These are phyloP conservation scores for Branchinecta lynchi DNA, from an alignment of 1,140 invertebrate species.

Conservation along the genomic window DNA sequence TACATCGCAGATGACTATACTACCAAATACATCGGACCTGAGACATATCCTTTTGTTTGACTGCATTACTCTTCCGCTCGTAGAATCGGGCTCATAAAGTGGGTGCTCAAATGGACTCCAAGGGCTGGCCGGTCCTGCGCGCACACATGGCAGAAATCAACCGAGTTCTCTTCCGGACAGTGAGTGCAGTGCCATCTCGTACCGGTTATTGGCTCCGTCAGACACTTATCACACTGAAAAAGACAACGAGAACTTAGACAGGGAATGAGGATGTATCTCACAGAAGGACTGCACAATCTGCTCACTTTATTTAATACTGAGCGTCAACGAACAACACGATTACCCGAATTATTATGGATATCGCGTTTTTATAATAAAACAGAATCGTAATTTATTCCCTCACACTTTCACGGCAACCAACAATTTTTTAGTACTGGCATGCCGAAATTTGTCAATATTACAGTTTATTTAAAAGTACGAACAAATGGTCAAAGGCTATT, in stretches of 20 bases:
- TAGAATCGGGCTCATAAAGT: conserved; percentile 17
- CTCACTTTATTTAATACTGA: conserved; percentile 11
- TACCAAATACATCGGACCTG: too few species aligned
- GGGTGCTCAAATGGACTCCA: conserved; percentile 14
- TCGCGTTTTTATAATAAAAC: too few species aligned
- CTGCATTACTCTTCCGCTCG: conserved; percentile 10
- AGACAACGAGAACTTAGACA: conserved; percentile 13
- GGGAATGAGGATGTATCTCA: neutral
- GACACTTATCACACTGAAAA: conserved; percentile 47
- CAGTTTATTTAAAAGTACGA: too few species aligned
- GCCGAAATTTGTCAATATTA: too few species aligned
- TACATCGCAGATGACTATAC: too few species aligned
- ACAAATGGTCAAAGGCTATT: too few species aligned
- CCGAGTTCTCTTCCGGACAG: conserved; percentile 33
- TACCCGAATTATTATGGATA: too few species aligned
- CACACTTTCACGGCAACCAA: too few species aligned
- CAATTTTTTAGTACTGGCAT: too few species aligned
- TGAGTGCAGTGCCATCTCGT: conserved; percentile 51
- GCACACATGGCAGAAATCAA: conserved; percentile 38
- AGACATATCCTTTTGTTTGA: neutral
- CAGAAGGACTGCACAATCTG: conserved; percentile 21
- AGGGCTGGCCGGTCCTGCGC: conserved; percentile 18
- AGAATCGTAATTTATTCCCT: too few species aligned
- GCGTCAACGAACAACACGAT: neutral
- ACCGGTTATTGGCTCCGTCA: conserved; percentile 45